Evolutionary conservation across 1,140 invertebrate species (phyloP), one percentile per base, ranked within the genome.

Genomic region (Hycleus phaleratus): DNA sequence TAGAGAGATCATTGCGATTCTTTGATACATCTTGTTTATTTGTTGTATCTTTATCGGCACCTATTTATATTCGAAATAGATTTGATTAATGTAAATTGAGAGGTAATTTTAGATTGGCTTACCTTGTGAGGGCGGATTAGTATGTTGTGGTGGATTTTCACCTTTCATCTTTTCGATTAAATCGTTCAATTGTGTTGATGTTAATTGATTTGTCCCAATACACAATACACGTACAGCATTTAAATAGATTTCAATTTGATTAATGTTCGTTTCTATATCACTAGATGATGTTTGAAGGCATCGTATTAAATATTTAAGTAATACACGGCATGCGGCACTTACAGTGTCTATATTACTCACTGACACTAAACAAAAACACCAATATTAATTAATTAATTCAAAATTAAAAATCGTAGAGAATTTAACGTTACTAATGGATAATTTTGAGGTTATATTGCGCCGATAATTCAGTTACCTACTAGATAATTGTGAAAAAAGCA

Each of bases 81-180:
- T 18, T 18, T 18, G 1, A 18, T 18, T 18, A 42, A 40, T 46
- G 42, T n/a, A 56, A 49, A 24, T 48, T 40, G 32, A 10, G 26
- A 49, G 4, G 48, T 10, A 11, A 47, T 32, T 32, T 32, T 12
- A 58, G 26, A 32, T 5, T 42, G 18, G 62, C 60, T 63, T 68
- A 79, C 78, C 77, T 69, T 73, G 69, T 48, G 76, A 69, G 51
- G 79, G 73, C 38, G 76, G 76, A 71, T 79, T 80, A 26, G 82
- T 73, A 53, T 76, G 75, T 12, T 79, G 73, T 12, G 85, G 85
- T 60, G 83, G 68, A 69, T 83, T 84, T 40, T 85, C 81, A 62
- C 82, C 82, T 67, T 86, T 86, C 78, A 88, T 80, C 11, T 81
- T 78, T 46, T 82, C 78, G 10, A 81, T 79, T 10, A 88, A 76